Conservation (phyloP, 1,140 invertebrate species). For the Leptinotarsa lineolata region DNA sequence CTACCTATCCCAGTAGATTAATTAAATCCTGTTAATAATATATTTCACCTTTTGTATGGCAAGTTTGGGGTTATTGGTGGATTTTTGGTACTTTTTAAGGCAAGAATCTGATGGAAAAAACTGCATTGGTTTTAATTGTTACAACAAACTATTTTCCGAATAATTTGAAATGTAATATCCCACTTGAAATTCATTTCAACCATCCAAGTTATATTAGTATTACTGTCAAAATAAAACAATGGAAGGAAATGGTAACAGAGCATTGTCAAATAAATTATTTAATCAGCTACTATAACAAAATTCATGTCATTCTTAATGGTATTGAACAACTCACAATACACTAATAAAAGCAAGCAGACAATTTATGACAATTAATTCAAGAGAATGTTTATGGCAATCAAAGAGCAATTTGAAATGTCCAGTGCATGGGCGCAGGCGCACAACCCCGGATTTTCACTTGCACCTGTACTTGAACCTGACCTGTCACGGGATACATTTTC, state of each 20-base stretch:
- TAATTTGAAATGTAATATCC: too few relatives aligned
- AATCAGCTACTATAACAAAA: neutral
- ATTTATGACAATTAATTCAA: neutral
- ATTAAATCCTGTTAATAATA: neutral
- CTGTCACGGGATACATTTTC: conserved; percentile 48
- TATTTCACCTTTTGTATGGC: neutral
- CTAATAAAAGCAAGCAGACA: conserved; percentile 2
- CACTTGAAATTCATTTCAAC: too few relatives aligned
- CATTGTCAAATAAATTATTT: conserved; percentile 15
- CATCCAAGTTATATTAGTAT: too few relatives aligned
- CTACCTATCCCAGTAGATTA: neutral
- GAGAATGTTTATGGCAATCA: neutral
- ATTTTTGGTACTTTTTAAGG: too few relatives aligned
- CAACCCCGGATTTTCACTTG: conserved; percentile 33
- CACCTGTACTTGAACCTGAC: conserved; percentile 56
- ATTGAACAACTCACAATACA: neutral
- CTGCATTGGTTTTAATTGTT: too few relatives aligned
- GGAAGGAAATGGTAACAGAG: conserved; percentile 7
- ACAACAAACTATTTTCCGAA: too few relatives aligned
- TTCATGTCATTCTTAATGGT: neutral
- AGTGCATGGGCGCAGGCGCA: conserved; percentile 37
- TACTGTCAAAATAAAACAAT: conserved; percentile 14
- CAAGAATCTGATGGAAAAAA: too few relatives aligned
- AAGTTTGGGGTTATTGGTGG: neutral
- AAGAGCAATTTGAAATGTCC: neutral